Evolutionary conservation across 2,888 invertebrate species (phyloP), one percentile per base, ranked within the genome.

Genomic region (Acholoe squamosa): DNA sequence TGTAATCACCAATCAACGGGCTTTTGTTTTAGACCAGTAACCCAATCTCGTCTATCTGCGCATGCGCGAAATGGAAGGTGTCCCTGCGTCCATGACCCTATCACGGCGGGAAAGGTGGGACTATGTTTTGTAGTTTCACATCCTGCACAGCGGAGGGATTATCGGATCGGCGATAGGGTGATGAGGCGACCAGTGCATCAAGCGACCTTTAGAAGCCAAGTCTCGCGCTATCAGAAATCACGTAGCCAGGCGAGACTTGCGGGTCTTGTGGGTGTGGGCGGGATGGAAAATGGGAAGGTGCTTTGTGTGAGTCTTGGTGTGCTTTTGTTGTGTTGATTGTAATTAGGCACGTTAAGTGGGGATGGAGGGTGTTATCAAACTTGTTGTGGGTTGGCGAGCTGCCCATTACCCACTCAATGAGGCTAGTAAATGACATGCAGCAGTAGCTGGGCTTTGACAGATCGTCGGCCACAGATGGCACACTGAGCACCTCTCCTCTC

Each of bases 11-110:
- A 54, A 54, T 86, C 86, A 86, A 16, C 0, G 52, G 86, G 52
- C 86, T 86, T 86, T 86, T 86, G 86, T 86, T 86, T 86, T 54
- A 86, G 86, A 86, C 54, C 86, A 86, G 86, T 28, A 86, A 86
- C 86, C 86, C 86, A 86, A 86, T 86, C 86, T 86, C 31, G 28
- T 54, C 52, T 86, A 52, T 54, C 86, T n/a, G 56, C 86, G 56
- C 52, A 54, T 22, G 86, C 86, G 86, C 86, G 54, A 86, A 86
- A 86, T 86, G 86, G 86, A 86, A 84, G 84, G 84, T 34, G 84
- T 43, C 84, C 43, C 25, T 43, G 33, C 43, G 51, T 7, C n/a
- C 86, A 22, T 34, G 86, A 86, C 86, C 86, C 86, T 54, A 54
- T 86, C 86, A 28, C 25, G 54, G 16, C 54, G 56, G 54, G n/a